Evolutionary conservation across 1,140 invertebrate genomes (phyloP).

Genomic region (Carposina sasakii): DNA sequence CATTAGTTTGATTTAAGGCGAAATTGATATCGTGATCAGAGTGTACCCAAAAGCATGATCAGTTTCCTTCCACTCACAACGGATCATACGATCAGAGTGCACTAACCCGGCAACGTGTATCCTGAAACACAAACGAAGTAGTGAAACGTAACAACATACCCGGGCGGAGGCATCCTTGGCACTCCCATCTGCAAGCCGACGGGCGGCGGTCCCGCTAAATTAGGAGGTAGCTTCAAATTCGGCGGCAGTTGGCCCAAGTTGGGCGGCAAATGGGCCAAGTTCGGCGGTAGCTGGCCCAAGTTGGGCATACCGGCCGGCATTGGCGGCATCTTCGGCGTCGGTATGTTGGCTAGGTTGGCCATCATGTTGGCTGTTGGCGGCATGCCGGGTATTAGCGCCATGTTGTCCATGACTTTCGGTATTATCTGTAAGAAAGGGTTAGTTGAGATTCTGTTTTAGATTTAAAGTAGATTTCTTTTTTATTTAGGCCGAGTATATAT

Average conservation of each 20-base stretch:
- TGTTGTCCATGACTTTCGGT: constrained; percentile 43
- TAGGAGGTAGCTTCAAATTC: constrained; percentile 74
- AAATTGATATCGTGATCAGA: no score
- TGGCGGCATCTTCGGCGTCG: constrained; percentile 17
- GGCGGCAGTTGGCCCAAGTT: constrained; percentile 72
- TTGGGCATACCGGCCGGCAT: background rate
- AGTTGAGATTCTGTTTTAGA: no score
- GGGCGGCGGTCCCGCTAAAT: constrained; percentile 40
- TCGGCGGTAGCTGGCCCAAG: background rate
- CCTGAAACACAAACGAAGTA: no score
- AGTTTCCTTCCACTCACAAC: no score
- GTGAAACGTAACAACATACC: constrained; percentile 19
- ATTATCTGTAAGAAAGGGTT: constrained; percentile 48
- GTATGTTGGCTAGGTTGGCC: constrained; percentile 11
- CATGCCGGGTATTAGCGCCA: constrained; percentile 69
- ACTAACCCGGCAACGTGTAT: no score
- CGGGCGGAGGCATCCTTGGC: constrained; percentile 58
- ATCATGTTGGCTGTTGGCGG: constrained; percentile 62
- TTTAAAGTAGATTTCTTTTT: no score
- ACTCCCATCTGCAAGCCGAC: constrained; percentile 66
- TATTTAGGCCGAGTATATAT: no score
- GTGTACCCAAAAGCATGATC: no score
- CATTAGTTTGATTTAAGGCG: no score
- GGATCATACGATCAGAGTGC: no score
- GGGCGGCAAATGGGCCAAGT: background rate